phyloP scores from a whole-genome alignment of 2,113 vertebrate genomes.

The Crotalus tigris region DNA sequence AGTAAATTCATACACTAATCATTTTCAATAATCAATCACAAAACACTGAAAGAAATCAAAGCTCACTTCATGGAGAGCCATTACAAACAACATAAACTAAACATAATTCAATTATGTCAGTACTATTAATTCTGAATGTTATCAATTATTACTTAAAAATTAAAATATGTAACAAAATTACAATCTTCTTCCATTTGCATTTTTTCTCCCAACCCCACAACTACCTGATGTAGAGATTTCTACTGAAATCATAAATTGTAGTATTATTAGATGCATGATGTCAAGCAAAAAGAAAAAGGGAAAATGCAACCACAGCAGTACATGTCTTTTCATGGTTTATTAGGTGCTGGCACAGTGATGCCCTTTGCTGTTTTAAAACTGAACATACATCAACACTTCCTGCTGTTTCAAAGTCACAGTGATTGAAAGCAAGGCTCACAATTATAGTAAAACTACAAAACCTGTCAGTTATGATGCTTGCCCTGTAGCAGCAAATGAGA shows the following conservation, averaged over 20 bases:
- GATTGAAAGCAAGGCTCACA: conserved; percentile 17
- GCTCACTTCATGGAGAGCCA: neutral
- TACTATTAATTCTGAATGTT: neutral
- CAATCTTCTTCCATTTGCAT: neutral
- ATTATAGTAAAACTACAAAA: conserved; percentile 29
- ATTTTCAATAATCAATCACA: neutral
- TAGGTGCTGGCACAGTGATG: conserved; percentile 27
- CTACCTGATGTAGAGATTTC: neutral
- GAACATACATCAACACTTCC: conserved; percentile 30
- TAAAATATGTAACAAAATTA: neutral
- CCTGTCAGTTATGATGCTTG: conserved; percentile 22
- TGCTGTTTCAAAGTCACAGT: conserved; percentile 49
- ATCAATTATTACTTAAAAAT: neutral
- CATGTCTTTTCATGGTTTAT: conserved; percentile 39
- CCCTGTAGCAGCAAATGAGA: conserved; percentile 47
- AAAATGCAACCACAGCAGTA: neutral
- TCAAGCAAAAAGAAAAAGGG: neutral
- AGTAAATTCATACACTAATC: neutral
- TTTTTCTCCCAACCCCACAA: conserved; percentile 12
- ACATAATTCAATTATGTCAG: neutral
- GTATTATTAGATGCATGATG: conserved; percentile 40
- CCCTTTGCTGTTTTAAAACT: conserved; percentile 48
- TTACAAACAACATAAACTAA: neutral
- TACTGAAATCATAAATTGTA: conserved; percentile 1
- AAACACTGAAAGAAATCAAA: neutral